A percentile compares a stretch with the other conserved stretches of the same genome.
Conservation (phyloP, 2,113 vertebrate genomes). For the Condylura cristata region DNA sequence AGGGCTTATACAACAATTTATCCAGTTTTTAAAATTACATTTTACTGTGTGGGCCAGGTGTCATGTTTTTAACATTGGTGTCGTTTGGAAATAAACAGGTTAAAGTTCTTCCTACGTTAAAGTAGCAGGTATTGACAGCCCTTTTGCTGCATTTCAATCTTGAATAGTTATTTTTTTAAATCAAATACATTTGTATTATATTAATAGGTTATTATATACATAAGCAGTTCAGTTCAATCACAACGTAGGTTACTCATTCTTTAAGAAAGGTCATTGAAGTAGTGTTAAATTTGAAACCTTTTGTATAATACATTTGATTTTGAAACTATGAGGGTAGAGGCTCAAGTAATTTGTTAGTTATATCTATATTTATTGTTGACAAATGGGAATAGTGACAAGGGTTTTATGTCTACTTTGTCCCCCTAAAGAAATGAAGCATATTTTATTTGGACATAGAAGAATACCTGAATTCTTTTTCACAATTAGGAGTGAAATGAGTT, state of each 20-base stretch:
- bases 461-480: slow-evolving; percentile 24
- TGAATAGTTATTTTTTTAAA: slow-evolving; percentile 53
- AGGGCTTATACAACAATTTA: background rate
- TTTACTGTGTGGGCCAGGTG: background rate
- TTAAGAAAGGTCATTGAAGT: background rate
- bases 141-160: background rate
- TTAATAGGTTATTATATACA: background rate
- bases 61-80: background rate
- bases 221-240: background rate
- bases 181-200: background rate
- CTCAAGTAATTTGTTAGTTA: background rate
- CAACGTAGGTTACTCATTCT: background rate
- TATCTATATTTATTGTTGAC: background rate
- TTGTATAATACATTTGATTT: slow-evolving; percentile 53
- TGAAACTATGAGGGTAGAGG: background rate
- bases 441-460: slow-evolving; percentile 34
- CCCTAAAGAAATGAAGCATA: background rate
- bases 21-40: slow-evolving; percentile 1
- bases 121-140: background rate
- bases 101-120: background rate
- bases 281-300: background rate
- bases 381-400: background rate
- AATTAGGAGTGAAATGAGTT: slow-evolving; percentile 19
- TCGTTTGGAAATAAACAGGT: background rate
- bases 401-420: background rate